Evolutionary conservation across 2,888 invertebrate genomes (phyloP), one percentile per base, ranked within the genome.

Genomic region (Oegoconia quadripuncta): DNA sequence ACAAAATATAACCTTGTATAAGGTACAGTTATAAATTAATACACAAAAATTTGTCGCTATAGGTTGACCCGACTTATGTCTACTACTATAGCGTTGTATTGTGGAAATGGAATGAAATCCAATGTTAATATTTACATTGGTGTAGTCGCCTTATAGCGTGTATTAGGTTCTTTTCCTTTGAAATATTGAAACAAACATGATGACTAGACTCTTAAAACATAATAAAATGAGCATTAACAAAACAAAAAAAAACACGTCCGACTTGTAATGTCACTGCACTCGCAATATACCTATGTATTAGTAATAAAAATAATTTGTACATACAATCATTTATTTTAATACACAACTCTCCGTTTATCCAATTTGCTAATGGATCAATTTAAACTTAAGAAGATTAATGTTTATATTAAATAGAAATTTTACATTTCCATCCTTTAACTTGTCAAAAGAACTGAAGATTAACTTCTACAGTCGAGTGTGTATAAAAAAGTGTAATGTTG

Each of bases 151-250:
- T 9, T 9, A 9, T 22, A 22, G 25, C n/a, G 8, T 60, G 60
- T 52, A 56, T 63, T 62, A 62, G 62, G 61, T 66, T 63, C 56
- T 66, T 74, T 71, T 66, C 63, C 64, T 67, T 74, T 75, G 75
- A 74, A 77, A 68, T 70, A 15, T 30, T 37, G 37, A 17, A 27
- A 37, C 73, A 74, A 80, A 76, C 74, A 74, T 73, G 78, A 75
- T 86, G 86, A 86, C 86, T 86, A 86, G 86, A 86, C 80, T 83
- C 81, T 83, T 84, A 82, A 76, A 82, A 81, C 71, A 65, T 79
- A 82, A 75, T 69, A 78, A 77, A 78, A 81, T 86, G 86, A 86
- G 86, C 86, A 86, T 86, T 86, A 80, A 82, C 70, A 83, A 78
- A 79, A 80, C 61, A 76, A 74, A 64, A 66, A 64, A 67, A 61